A percentile compares a stretch with the other conserved stretches of the same genome.
Conservation (phyloP, 2,113 vertebrate species). For the Capricornis sumatraensis region DNA sequence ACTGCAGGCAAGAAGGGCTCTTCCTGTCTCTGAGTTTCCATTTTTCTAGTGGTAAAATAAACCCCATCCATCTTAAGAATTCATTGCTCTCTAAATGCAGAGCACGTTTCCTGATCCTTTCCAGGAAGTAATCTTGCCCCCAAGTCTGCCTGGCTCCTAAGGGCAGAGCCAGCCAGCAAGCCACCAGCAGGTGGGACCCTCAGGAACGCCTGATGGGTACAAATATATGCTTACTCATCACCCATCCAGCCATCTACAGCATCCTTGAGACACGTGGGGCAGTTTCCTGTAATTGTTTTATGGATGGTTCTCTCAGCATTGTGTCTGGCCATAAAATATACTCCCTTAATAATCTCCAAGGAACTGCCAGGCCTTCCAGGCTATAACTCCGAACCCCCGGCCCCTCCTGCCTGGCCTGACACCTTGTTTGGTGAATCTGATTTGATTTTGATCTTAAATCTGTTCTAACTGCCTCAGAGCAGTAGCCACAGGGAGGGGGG, state of each 20-base stretch:
- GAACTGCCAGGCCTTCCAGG: constrained; percentile 15
- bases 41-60: neutral
- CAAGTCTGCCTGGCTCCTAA: neutral
- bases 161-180: neutral
- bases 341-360: constrained; percentile 63
- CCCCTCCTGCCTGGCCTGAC: constrained; percentile 35
- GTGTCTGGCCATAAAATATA: constrained; percentile 60
- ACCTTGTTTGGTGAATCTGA: constrained; percentile 58
- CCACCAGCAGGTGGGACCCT: neutral
- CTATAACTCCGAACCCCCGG: constrained; percentile 6
- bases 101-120: neutral
- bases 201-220: rapidly evolving
- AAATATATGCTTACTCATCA: neutral
- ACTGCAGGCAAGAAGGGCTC: neutral
- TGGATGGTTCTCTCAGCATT: constrained; percentile 41
- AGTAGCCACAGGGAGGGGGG: neutral
- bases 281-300: constrained; percentile 50
- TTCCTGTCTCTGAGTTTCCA: neutral
- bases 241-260: neutral
- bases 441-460: constrained; percentile 69
- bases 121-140: neutral
- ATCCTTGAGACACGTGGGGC: neutral
- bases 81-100: neutral
- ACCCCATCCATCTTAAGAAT: neutral
- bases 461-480: constrained; percentile 24